These are phyloP conservation scores for Botia kubotai DNA, from an alignment of 2,797 vertebrate genomes.

Conservation along the genomic window DNA sequence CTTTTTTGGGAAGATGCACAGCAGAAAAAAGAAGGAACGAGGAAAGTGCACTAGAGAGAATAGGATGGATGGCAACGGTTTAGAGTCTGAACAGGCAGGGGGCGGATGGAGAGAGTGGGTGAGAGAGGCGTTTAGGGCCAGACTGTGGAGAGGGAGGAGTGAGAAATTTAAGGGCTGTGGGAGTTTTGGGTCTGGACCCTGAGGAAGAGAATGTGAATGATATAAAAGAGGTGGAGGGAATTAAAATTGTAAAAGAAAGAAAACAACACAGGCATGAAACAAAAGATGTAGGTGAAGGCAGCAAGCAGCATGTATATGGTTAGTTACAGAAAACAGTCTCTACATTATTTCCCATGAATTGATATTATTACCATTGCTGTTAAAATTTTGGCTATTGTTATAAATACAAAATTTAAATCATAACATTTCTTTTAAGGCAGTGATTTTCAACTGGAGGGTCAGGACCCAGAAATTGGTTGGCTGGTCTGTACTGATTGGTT, in stretches of 20 bases:
- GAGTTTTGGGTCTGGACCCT: conserved; percentile 69
- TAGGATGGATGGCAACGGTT: conserved; percentile 46
- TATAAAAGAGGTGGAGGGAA: conserved; percentile 44
- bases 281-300: conserved; percentile 64
- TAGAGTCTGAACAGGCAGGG: conserved; percentile 72
- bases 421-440: no score
- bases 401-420: no score
- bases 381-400: no score
- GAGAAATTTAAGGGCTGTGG: conserved; percentile 65
- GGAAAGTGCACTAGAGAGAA: conserved; percentile 4
- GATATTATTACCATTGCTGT: neutral
- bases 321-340: conserved; percentile 29
- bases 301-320: conserved; percentile 69
- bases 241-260: conserved; percentile 25
- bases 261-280: conserved; percentile 38
- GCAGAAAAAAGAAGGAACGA: conserved; percentile 30
- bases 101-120: conserved; percentile 70
- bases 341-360: neutral
- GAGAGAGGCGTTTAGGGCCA: conserved; percentile 66
- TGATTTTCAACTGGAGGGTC: no score
- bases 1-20: conserved; percentile 40
- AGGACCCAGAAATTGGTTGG: no score
- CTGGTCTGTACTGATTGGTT: no score
- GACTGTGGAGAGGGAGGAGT: conserved; percentile 60
- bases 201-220: conserved; percentile 50